Conservation (phyloP, 2,888 invertebrate genomes). For the Limnephilus lunatus region DNA sequence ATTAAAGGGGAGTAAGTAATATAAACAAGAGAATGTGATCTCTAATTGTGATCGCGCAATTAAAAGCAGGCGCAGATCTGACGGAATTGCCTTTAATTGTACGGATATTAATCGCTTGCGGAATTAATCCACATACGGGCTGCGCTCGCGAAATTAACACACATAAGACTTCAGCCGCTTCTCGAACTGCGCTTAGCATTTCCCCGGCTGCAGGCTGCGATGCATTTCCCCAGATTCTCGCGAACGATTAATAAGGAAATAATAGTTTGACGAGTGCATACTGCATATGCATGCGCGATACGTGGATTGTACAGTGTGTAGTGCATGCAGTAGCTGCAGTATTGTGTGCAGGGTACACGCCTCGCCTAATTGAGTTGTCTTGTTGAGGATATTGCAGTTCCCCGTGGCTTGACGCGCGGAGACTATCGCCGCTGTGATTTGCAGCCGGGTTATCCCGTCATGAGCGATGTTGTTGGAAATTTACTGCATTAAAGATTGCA, state of each 20-base stretch:
- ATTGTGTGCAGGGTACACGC: neutral
- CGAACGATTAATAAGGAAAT: constrained; percentile 63
- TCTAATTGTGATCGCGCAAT: neutral
- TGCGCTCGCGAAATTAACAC: neutral
- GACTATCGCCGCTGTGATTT: constrained; percentile 26
- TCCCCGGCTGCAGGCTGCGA: constrained; percentile 25
- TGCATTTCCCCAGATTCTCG: constrained; percentile 10
- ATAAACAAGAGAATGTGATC: neutral
- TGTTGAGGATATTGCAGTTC: constrained; percentile 62
- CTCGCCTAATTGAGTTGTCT: constrained; percentile 64
- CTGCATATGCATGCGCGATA: constrained; percentile 46
- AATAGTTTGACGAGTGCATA: constrained; percentile 60
- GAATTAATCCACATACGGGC: neutral
- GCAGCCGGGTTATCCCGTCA: constrained; percentile 2
- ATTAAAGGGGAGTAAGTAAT: neutral
- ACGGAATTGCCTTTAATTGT: neutral
- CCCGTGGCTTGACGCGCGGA: neutral
- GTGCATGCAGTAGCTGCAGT: neutral
- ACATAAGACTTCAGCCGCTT: neutral
- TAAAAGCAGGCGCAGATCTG: neutral
- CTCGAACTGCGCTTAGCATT: neutral
- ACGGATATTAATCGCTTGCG: constrained; percentile 7
- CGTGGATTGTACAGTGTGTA: neutral
- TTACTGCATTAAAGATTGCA: neutral
- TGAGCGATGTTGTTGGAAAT: neutral